phyloP scores from a whole-genome alignment of 2,113 vertebrate species.

The Mus musculus region DNA sequence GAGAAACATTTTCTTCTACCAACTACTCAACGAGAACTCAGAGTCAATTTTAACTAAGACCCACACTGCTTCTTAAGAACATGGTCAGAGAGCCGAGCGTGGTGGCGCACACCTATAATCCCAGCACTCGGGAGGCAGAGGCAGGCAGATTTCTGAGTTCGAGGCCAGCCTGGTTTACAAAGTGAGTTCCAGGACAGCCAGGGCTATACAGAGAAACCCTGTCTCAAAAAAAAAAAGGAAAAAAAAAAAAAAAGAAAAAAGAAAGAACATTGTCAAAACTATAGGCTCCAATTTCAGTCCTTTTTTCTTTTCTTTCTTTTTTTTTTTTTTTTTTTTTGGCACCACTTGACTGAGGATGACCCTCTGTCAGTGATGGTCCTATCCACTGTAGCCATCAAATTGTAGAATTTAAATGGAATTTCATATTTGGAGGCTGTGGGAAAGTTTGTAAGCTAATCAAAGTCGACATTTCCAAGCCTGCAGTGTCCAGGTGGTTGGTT shows the following conservation, averaged over 20 bases:
- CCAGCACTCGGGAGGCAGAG: too few relatives aligned
- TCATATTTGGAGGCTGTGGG: background rate
- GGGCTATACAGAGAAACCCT: too few relatives aligned
- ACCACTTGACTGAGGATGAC: background rate
- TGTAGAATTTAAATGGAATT: background rate
- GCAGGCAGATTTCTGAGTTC: too few relatives aligned
- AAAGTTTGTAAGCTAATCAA: background rate
- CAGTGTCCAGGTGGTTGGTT: background rate
- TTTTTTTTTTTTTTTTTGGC: background rate
- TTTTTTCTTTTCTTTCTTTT: background rate
- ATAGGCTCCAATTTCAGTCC: background rate
- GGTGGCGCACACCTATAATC: too few relatives aligned
- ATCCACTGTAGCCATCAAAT: background rate
- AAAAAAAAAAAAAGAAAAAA: too few relatives aligned
- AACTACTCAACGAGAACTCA: constrained; percentile 16
- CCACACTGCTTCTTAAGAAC: background rate
- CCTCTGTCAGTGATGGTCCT: background rate
- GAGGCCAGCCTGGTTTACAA: too few relatives aligned
- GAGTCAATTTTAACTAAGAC: background rate
- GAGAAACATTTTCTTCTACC: constrained; percentile 9
- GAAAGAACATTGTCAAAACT: background rate
- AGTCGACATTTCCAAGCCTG: background rate
- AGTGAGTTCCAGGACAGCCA: too few relatives aligned
- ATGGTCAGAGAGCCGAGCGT: too few relatives aligned
- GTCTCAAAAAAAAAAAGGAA: too few relatives aligned